Percentiles rank a stretch among this genome's conserved stretches.
phyloP scores from a whole-genome alignment of 2,888 invertebrate species.

The Aphodius granarius region DNA sequence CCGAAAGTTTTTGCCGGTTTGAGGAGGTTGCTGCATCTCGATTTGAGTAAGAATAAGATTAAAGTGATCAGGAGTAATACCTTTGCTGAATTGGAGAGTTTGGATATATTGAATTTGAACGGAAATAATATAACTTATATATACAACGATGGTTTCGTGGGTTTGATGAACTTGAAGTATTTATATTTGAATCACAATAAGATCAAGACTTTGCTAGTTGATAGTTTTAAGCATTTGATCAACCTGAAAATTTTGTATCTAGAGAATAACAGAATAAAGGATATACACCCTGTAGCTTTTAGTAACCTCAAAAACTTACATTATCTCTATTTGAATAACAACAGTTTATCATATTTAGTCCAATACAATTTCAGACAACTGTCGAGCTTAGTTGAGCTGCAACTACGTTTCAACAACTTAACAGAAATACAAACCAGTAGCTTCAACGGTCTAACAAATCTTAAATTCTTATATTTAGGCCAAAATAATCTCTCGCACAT shows the following conservation, averaged over 20 bases:
- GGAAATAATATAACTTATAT: conserved; percentile 48
- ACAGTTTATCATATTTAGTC: conserved; percentile 47
- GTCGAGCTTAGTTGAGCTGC: conserved; percentile 47
- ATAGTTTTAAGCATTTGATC: conserved; percentile 47
- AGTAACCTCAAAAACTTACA: conserved; percentile 46
- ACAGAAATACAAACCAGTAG: conserved; percentile 48
- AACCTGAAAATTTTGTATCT: conserved; percentile 51
- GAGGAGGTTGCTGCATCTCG: conserved; percentile 45
- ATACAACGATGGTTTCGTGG: conserved; percentile 49
- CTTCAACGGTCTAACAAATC: conserved; percentile 49
- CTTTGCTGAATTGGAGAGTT: conserved; percentile 48
- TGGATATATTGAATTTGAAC: conserved; percentile 50
- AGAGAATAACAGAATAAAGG: conserved; percentile 50
- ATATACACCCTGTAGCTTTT: conserved; percentile 51
- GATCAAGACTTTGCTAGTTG: conserved; percentile 47
- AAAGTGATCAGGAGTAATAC: conserved; percentile 45
- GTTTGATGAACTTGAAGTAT: conserved; percentile 48
- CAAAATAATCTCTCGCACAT: conserved; percentile 49
- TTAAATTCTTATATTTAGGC: conserved; percentile 49
- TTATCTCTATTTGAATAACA: conserved; percentile 50
- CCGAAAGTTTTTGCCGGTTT: conserved; percentile 48
- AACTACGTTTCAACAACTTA: conserved; percentile 49
- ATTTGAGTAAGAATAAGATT: conserved; percentile 46
- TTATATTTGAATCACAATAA: conserved; percentile 52
- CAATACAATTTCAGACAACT: conserved; percentile 50